These are phyloP conservation scores for Phalacrocorax pelagicus DNA, from an alignment of 2,113 vertebrate genomes.

Conservation along the genomic window DNA sequence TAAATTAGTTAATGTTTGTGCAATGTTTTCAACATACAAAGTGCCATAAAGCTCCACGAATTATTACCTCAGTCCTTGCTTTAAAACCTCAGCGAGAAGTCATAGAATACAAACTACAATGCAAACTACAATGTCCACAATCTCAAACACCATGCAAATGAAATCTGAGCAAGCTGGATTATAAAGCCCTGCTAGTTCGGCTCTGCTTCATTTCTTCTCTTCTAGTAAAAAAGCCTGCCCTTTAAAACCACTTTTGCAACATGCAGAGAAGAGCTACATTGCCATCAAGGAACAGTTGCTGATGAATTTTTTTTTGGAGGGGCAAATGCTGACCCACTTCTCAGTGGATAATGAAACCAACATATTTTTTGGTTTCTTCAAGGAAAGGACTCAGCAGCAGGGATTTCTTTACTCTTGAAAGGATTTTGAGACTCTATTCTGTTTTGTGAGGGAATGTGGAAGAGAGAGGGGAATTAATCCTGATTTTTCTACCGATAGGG, in stretches of 20 bases:
- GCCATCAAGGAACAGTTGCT: not conserved
- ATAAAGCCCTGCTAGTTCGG: not conserved
- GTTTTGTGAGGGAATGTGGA: not conserved
- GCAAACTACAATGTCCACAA: not conserved
- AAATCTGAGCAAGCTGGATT: not conserved
- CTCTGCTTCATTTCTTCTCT: not conserved
- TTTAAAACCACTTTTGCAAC: not conserved
- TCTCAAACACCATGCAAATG: not conserved
- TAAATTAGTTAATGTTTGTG: constrained; percentile 40
- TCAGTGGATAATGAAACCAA: not conserved
- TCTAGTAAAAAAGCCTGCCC: not conserved
- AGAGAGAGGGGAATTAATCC: not conserved
- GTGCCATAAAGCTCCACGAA: not conserved
- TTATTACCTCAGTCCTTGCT: not conserved
- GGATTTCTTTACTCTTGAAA: not conserved
- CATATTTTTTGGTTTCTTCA: not conserved
- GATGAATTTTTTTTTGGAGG: not conserved
- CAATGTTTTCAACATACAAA: constrained; percentile 13
- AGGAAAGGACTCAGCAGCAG: not conserved
- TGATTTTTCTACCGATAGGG: not conserved
- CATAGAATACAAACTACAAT: not conserved
- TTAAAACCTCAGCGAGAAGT: not conserved
- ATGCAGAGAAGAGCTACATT: fast-evolving
- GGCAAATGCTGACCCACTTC: not conserved
- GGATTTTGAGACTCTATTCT: not conserved